Evolutionary conservation across 2,797 vertebrate species (phyloP), one percentile per base, ranked within the genome.

Genomic region (Sandelia bainsii): DNA sequence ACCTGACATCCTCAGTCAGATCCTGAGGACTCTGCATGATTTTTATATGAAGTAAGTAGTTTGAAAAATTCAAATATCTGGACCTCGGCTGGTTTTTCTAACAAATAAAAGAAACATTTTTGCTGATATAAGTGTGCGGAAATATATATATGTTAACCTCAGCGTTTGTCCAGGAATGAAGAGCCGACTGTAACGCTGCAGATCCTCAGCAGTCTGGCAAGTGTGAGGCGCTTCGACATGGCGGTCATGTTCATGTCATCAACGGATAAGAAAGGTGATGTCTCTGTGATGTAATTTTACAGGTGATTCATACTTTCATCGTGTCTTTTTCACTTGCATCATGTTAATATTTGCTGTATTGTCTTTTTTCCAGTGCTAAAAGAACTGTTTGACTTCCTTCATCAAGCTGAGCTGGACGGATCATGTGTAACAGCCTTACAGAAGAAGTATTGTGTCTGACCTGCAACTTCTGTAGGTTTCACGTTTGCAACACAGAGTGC

Each of bases 211-310:
- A 96, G 89, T 39, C 93, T 99, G 1, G 94, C 97, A 17, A 91
- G 94, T 37, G 93, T 97, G 71, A 93, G 91, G 81, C 95, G 98
- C 70, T 99, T 99, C 87, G 93, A 98, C 92, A 98, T 99, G 96
- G 96, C 96, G 0, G 91, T 99, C 74, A 97, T 99, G 98, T 98
- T 99, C 92, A 96, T 99, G 96, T 97, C 97, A 1, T 79, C 92
- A 17, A 39, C 93, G 1, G 98, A 99, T 89, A 98, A 94, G 91
- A 96, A 94, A 94, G 93, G 98, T 99, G 87, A 3, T 12, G 14
- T 52, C 0, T 39, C 7, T 44, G 29, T 4, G 19, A 13, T 14
- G 10, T 22, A 0, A 12, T 11, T 0, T 10, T 14, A 9, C 14
- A 10, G 1, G n/a, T 14, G 1, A 42, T 12, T 44, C 1, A 8